These are phyloP conservation scores for Apocheima hispidaria DNA, from an alignment of 2,888 invertebrate genomes.

Conservation along the genomic window DNA sequence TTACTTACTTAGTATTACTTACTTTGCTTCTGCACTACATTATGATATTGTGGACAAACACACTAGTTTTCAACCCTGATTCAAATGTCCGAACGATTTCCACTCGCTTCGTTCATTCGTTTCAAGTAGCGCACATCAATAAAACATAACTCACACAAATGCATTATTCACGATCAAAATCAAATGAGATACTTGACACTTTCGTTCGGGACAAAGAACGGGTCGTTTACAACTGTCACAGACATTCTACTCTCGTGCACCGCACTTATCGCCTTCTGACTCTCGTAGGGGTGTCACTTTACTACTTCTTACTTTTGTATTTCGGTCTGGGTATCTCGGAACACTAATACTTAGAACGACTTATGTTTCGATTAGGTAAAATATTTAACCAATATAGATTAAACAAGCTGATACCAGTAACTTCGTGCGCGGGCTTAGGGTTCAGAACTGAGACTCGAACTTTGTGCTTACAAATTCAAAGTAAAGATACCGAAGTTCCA, in stretches of 20 bases:
- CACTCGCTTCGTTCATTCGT: conserved; percentile 22
- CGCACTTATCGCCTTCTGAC: conserved; percentile 40
- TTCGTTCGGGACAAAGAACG: conserved; percentile 53
- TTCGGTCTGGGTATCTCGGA: conserved; percentile 17
- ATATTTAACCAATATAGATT: background rate
- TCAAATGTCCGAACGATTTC: conserved; percentile 14
- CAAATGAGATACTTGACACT: conserved; percentile 57
- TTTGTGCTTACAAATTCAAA: too few species aligned
- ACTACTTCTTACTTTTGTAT: conserved; percentile 8
- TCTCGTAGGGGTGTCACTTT: conserved; percentile 46
- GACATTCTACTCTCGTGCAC: conserved; percentile 49
- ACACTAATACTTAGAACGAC: background rate
- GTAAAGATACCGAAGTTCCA: too few species aligned
- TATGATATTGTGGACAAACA: background rate
- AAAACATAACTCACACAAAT: conserved; percentile 53
- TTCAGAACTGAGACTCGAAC: too few species aligned
- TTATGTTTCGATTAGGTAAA: background rate
- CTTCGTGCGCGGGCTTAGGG: too few species aligned
- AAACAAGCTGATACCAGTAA: too few species aligned
- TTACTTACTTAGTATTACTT: too few species aligned
- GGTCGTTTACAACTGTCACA: conserved; percentile 59
- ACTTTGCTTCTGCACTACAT: background rate
- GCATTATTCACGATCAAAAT: conserved; percentile 62
- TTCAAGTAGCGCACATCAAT: conserved; percentile 51
- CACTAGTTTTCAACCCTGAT: conserved; percentile 5